Conservation (phyloP, 2,888 invertebrate genomes). For the Hirtodrosophila histrioides region DNA sequence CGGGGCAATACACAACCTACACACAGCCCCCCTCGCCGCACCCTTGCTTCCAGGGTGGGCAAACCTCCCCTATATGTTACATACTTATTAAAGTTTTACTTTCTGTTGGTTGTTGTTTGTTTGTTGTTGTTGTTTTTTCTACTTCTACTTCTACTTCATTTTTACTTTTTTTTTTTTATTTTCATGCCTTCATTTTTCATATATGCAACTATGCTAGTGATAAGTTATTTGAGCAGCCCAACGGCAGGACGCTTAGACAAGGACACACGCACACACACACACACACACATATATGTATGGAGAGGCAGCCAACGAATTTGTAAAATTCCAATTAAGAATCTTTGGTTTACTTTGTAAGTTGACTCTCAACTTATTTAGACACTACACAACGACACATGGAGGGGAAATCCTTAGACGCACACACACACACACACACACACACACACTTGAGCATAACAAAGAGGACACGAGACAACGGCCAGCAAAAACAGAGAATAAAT, state of each 20-base stretch:
- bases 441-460: slow-evolving; percentile 69
- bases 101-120: slow-evolving; percentile 33
- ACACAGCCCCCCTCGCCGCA: slow-evolving; percentile 4
- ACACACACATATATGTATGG: neutral
- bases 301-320: slow-evolving; percentile 72
- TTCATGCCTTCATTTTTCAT: slow-evolving; percentile 68
- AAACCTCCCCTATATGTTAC: slow-evolving; percentile 49
- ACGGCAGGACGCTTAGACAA: slow-evolving; percentile 42
- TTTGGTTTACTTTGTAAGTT: slow-evolving; percentile 81
- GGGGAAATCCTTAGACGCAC: slow-evolving; percentile 66
- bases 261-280: slow-evolving; percentile 23
- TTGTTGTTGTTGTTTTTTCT: slow-evolving; percentile 23
- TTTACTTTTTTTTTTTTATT: slow-evolving; percentile 43
- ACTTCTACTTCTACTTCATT: slow-evolving; percentile 1
- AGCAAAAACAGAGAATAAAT: slow-evolving; percentile 76
- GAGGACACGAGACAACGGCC: slow-evolving; percentile 72
- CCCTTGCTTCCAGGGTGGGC: slow-evolving; percentile 4
- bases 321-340: slow-evolving; percentile 82
- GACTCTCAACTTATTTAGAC: slow-evolving; percentile 80
- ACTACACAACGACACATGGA: slow-evolving; percentile 73
- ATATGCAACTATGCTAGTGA: slow-evolving; percentile 74
- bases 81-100: slow-evolving; percentile 69
- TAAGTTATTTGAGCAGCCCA: slow-evolving; percentile 73
- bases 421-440: slow-evolving; percentile 12
- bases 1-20: slow-evolving; percentile 46